Conservation (phyloP, 2,888 invertebrate genomes). For the Phengaris arion region DNA sequence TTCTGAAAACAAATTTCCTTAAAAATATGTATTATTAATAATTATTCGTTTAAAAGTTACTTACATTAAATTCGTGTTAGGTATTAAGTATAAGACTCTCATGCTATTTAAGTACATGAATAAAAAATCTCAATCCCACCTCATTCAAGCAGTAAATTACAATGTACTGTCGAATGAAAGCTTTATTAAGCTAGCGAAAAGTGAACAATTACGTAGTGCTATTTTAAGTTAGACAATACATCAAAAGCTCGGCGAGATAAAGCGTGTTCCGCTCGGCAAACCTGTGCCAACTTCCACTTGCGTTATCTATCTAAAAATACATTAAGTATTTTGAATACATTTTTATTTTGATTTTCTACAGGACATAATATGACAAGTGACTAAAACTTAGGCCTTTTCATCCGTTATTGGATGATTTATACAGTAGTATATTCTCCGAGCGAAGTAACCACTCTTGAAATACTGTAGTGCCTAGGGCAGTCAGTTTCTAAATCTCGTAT, state of each 20-base stretch:
- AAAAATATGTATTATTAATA: background rate
- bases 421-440: too few species aligned
- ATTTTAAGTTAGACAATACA: slow-evolving; percentile 34
- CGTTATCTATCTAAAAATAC: slow-evolving; percentile 28
- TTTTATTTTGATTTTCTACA: slow-evolving; percentile 1
- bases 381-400: too few species aligned
- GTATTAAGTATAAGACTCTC: too few species aligned
- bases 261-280: slow-evolving; percentile 33
- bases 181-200: background rate
- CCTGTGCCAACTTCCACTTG: slow-evolving; percentile 33
- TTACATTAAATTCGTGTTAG: too few species aligned
- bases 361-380: too few species aligned
- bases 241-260: slow-evolving; percentile 38
- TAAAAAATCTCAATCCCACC: background rate
- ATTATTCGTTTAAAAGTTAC: too few species aligned
- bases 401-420: too few species aligned
- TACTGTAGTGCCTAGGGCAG: too few species aligned
- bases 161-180: background rate
- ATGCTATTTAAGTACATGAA: background rate
- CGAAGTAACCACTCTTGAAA: too few species aligned
- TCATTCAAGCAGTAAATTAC: background rate
- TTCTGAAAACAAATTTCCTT: background rate
- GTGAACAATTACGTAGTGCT: slow-evolving; percentile 16
- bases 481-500: too few species aligned
- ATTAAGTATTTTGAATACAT: slow-evolving; percentile 29